Base-by-base conservation (phyloP, 2,797 vertebrate species). In the Orestias chungarensis region DNA sequence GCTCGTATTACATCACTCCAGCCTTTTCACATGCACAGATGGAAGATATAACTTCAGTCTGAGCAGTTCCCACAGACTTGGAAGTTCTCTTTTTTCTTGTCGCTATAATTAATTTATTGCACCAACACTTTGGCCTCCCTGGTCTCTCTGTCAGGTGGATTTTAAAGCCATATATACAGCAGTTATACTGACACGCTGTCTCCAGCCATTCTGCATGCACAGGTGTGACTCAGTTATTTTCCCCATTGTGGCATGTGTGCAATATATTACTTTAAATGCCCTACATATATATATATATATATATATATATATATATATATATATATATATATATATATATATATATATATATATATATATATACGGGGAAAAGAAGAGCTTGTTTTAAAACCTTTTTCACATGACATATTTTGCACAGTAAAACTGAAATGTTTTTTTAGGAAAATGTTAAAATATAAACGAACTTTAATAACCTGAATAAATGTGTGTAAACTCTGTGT, bases 61-160 rank as follows among this genome's bases (percentile, higher is more conserved):
- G 69, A 62, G 61, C 47, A 20, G 55, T 62, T 64, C 69, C 69
- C 44, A 71, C 54, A 42, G 64, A 49, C 43, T 66, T n/a, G 18
- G 42, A 6, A 4, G 4, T 50, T 20, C 35, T 67, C 52, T 8
- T 42, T 66, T 27, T 66, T n/a, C 33, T 49, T 43, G 14, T 6
- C 17, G 23, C 43, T 44, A 38, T 35, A 20, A 57, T 67, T 73
- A 67, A 73, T 46, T n/a, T 27, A 54, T 55, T 23, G 3, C 43
- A 54, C 25, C 15, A 64, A 72, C 61, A 43, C 49, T 43, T 18
- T n/a, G 31, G 33, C 50, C 31, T 17, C n/a, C 61, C 42, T 67
- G 65, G 64, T 40, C n/a, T 20, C 6, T 55, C 35, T 29, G 18
- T 67, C 42, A 67, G 8, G 27, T 47, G 31, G 15, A 4, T 15